Evolutionary conservation across 2,113 vertebrate species (phyloP).

Genomic region (Anolis carolinensis): DNA sequence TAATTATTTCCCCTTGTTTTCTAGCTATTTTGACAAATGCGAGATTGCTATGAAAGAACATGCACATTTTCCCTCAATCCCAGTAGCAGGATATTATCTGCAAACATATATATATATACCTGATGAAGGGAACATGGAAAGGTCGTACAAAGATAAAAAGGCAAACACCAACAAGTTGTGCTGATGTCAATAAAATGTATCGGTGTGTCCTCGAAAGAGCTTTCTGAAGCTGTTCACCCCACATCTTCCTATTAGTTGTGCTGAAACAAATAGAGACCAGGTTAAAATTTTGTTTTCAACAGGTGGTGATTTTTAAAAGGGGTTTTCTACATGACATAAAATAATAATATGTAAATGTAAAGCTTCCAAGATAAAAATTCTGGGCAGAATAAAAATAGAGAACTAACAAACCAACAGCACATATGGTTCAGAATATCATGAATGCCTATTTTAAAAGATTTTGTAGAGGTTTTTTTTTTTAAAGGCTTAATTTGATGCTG

Average conservation of each 20-base stretch:
- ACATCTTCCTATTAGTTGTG: constrained; percentile 83
- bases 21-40: not conserved
- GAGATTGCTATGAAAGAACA: not conserved
- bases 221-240: constrained; percentile 84
- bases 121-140: constrained; percentile 80
- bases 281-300: not conserved
- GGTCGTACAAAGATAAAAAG: constrained; percentile 84
- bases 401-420: too few species aligned
- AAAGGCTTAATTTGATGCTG: not conserved
- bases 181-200: constrained; percentile 82
- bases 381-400: too few species aligned
- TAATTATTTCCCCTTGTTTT: not conserved
- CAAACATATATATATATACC: constrained; percentile 61
- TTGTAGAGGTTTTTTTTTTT: not conserved
- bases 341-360: too few species aligned
- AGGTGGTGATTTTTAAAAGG: not conserved
- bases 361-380: too few species aligned
- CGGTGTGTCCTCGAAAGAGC: constrained; percentile 81
- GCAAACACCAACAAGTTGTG: constrained; percentile 84
- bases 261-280: constrained; percentile 66
- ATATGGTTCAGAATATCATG: too few species aligned
- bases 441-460: not conserved
- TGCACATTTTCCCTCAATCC: not conserved
- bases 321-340: too few species aligned
- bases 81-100: not conserved